Base-by-base conservation (phyloP, 2,113 vertebrate genomes). In the Atherinomorus stipes region DNA sequence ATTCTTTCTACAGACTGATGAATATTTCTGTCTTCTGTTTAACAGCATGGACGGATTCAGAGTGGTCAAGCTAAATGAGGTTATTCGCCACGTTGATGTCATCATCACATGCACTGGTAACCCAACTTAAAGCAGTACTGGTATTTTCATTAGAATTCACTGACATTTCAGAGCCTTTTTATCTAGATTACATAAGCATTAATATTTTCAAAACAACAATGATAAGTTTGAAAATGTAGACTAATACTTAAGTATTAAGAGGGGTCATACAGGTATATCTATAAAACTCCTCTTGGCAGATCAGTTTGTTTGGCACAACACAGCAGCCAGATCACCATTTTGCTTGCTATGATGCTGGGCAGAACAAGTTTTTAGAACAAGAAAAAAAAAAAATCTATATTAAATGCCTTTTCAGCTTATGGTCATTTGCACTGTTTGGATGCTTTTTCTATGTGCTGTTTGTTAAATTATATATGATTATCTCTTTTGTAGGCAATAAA, bases 91-190 rank as follows among this genome's bases (percentile, higher is more conserved):
- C 74, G 96, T 98, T 71, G 98, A 99, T 76, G 93, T 99, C 13
- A 95, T 98, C 88, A 98, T 99, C 91, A 99, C 98, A 52, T 99
- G 98, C 93, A 99, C 98, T 89, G 98, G 98, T 99, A 94, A 81
- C 21, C 34, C 11, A 12, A 9, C 31, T 34, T 62, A 6, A 60
- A 57, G 37, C 38, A 7, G 13, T 19, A n/a, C 22, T 49, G 21
- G 31, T 18, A 51, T 44, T 21, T 18, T 63, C 40, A 47, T 22
- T 9, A 18, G 47, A 11, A 15, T 62, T 7, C 11, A 64, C 15
- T 38, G 38, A 59, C 45, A 6, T n/a, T 44, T 66, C 26, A 31
- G 40, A 51, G 13, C 23, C 13, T 47, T 47, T 57, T 60, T 69
- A 25, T 75, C 21, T 49, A 42, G n/a, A 25, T 40, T 58, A 45